Evolutionary conservation across 53 echinoderm and acorn worm species (phyloP), one percentile per base, ranked within the genome.

Genomic region (Patiria pectinifera): DNA sequence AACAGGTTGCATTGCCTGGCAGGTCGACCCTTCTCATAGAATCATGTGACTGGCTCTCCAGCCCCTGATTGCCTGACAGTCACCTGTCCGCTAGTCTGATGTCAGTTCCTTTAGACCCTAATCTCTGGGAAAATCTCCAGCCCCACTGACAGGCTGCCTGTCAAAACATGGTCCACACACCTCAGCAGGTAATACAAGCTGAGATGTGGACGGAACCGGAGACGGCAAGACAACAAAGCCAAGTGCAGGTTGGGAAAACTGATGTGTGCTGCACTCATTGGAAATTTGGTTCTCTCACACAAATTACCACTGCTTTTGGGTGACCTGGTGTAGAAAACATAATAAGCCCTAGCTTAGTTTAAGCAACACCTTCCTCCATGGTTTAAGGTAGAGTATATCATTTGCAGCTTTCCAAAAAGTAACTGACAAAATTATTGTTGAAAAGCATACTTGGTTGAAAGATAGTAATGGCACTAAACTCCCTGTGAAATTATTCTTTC

Each of bases 101-200:
- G 46, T 44, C 43, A 35, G 43, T 5, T 24, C 74, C 6, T 15
- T 12, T 6, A 7, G 26, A 26, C 6, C 6, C 46, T 18, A 79
- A 45, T 45, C 62, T 86, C 74, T 5, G 16, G 14, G 0, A 45
- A 59, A 69, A 85, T 85, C 85, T 85, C 69, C 62, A 66, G 45
- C 24, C 15, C 63, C 61, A 45, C 43, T 66, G 69, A 66, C 66
- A 85, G 45, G 16, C 85, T 45, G 85, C 69, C 85, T 85, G 85
- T 85, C 85, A 85, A 35, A 85, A 85, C 85, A 85, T 15, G 23
- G 69, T 85, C 85, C 45, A 35, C 69, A 85, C 85, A 85, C 62
- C 66, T 85, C 69, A 44, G 66, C 85, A 16, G 85, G 62, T 85
- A 85, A 66, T 25, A 19, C 45, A 45, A 83, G 59, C 66, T 62